Percentiles rank a stretch among this genome's conserved stretches.
Conservation (phyloP, 2,113 vertebrate species). For the Catharus bicknelli region DNA sequence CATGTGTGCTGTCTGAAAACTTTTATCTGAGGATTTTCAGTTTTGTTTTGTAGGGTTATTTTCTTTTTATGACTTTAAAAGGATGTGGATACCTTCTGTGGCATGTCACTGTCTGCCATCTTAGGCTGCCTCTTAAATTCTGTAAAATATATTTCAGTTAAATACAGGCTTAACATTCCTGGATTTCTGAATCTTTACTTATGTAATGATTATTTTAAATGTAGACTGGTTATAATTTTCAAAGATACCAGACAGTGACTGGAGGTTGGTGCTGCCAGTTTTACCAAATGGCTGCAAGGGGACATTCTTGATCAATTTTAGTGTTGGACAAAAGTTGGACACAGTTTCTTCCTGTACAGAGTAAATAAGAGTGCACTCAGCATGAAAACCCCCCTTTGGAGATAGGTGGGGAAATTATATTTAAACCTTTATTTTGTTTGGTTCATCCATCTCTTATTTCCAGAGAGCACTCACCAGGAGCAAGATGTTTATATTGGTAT, state of each 20-base stretch:
- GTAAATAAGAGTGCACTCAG: background rate
- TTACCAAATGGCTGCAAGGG: background rate
- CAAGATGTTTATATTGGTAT: background rate
- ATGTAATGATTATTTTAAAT: background rate
- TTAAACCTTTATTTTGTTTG: background rate
- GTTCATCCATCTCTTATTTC: background rate
- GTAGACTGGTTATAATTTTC: background rate
- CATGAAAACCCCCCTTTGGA: background rate
- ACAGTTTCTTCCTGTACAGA: background rate
- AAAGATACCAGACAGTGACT: background rate
- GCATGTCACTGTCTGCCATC: background rate
- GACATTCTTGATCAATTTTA: background rate
- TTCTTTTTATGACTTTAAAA: background rate
- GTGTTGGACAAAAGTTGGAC: background rate
- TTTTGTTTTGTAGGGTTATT: background rate
- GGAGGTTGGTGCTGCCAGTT: background rate
- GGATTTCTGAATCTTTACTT: background rate
- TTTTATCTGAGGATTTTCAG: background rate
- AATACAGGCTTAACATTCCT: background rate
- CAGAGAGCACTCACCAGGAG: background rate
- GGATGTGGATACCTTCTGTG: background rate
- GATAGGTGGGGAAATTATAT: fast-evolving
- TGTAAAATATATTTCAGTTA: background rate
- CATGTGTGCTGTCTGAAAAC: background rate
- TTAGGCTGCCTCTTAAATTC: background rate